Evolutionary conservation across 2,888 invertebrate species (phyloP).

Genomic region (Meiosimyza platycephala): DNA sequence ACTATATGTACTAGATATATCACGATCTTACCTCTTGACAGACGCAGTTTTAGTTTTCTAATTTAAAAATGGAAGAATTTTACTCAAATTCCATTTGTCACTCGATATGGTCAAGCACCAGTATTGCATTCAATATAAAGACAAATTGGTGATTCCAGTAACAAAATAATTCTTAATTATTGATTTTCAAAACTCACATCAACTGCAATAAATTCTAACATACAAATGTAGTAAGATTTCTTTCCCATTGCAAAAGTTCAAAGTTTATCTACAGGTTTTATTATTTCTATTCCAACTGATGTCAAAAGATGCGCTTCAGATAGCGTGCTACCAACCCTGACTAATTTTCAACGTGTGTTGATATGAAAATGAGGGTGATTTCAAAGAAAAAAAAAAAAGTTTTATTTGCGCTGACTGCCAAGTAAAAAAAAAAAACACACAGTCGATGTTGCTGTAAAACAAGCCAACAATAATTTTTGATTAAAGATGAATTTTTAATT

Average conservation of each 20-base stretch:
- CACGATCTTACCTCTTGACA: too few relatives aligned
- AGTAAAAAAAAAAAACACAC: slow-evolving; percentile 12
- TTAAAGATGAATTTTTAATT: slow-evolving; percentile 38
- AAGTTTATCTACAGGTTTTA: slow-evolving; percentile 12
- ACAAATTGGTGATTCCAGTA: too few relatives aligned
- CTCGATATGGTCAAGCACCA: too few relatives aligned
- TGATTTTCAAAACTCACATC: too few relatives aligned
- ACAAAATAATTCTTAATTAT: too few relatives aligned
- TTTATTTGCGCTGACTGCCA: neutral
- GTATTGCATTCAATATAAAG: too few relatives aligned
- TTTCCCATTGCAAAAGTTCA: slow-evolving; percentile 2
- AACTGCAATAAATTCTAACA: too few relatives aligned
- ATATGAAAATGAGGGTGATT: slow-evolving; percentile 16
- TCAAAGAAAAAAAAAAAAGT: neutral
- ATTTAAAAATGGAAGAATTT: too few relatives aligned
- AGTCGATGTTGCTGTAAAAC: neutral
- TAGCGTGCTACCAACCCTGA: slow-evolving; percentile 11
- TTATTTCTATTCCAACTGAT: slow-evolving; percentile 5
- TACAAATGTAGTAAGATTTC: neutral
- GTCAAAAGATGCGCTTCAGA: slow-evolving; percentile 9
- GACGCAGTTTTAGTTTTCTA: too few relatives aligned
- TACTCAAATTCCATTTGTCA: too few relatives aligned
- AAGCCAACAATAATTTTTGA: slow-evolving; percentile 32
- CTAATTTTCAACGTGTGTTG: slow-evolving; percentile 28
- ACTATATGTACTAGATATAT: too few relatives aligned